Base-by-base conservation (phyloP, 2,888 invertebrate species). In the Yponomeuta evonymella region DNA sequence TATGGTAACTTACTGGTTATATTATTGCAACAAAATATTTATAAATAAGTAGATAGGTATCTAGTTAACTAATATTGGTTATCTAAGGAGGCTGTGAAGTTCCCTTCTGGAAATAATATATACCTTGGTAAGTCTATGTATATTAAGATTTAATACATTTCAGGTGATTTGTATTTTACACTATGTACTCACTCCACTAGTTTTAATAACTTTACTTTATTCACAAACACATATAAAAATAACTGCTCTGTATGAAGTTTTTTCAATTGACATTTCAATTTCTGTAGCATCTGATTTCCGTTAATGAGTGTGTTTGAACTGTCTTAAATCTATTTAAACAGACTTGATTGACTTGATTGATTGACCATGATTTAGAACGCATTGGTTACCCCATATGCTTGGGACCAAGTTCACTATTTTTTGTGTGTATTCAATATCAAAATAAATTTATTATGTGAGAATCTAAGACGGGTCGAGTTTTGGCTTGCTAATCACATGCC, bases 41-140 rank as follows among this genome's bases (percentile, higher is more conserved):
- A 43, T 43, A 43, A 43, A 43, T 43, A 43, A 43, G 43, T 43
- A 43, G 43, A 43, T 43, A 43, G 43, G 43, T 8, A 43, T 43
- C 43, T 43, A 43, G 43, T 43, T 43, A 43, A 43, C 43, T 43
- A 43, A 5, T 58, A 58, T 2, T 15, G 51, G 51, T 58, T 58
- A 58, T 58, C 51, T 58, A 58, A 58, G 51, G 12, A 58, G 51
- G 51, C 51, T 58, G 51, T 58, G 51, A 58, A 58, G 51, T 58
- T 58, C 51, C 51, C 51, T 58, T 58, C 51, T 58, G 51, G 51
- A 58, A 58, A 58, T 58, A 58, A 12, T 15, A 58, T 58, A 12
- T 58, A 58, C 51, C 15, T 58, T 12, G 3, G 51, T 58, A 58
- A 58, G 51, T 58, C 51, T 15, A 58, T 15, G 15, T 58, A 58